phyloP scores from a whole-genome alignment of 1,140 invertebrate species.

The Penaeus indicus region DNA sequence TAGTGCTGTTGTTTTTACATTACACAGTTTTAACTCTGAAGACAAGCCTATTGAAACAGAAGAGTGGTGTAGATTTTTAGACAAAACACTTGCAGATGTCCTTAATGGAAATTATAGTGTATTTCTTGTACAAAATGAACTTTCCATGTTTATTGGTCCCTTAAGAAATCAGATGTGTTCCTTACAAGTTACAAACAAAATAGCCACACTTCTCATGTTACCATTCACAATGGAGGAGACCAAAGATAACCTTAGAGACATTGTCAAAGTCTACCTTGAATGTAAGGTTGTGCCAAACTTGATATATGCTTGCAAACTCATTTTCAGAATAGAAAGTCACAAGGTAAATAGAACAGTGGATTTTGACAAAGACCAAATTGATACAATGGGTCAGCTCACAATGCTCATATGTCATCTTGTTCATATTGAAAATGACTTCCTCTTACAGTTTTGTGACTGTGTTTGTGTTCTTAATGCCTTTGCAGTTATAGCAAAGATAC shows the following conservation, averaged over 20 bases:
- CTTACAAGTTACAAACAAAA: slow-evolving; percentile 68
- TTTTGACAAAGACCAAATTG: slow-evolving; percentile 73
- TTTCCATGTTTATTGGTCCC: slow-evolving; percentile 68
- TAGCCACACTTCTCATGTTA: slow-evolving; percentile 67
- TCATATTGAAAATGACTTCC: slow-evolving; percentile 78
- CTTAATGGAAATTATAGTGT: slow-evolving; percentile 63
- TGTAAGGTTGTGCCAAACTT: slow-evolving; percentile 69
- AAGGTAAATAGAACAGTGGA: slow-evolving; percentile 58
- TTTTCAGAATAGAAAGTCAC: slow-evolving; percentile 64
- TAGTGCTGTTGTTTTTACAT: slow-evolving; percentile 65
- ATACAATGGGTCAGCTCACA: slow-evolving; percentile 78
- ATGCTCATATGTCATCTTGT: slow-evolving; percentile 81
- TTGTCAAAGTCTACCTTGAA: slow-evolving; percentile 67
- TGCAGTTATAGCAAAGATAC: slow-evolving; percentile 71
- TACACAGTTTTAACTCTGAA: slow-evolving; percentile 67
- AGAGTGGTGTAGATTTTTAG: slow-evolving; percentile 83
- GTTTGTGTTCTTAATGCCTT: slow-evolving; percentile 78
- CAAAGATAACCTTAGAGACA: slow-evolving; percentile 55
- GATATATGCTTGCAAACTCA: slow-evolving; percentile 68
- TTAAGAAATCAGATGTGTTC: slow-evolving; percentile 68
- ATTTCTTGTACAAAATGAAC: slow-evolving; percentile 56
- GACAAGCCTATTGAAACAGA: slow-evolving; percentile 81
- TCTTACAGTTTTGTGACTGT: slow-evolving; percentile 83
- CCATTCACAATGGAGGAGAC: slow-evolving; percentile 67
- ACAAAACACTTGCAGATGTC: slow-evolving; percentile 70